Evolutionary conservation across 1,140 invertebrate genomes (phyloP).

Genomic region (Cherax destructor): DNA sequence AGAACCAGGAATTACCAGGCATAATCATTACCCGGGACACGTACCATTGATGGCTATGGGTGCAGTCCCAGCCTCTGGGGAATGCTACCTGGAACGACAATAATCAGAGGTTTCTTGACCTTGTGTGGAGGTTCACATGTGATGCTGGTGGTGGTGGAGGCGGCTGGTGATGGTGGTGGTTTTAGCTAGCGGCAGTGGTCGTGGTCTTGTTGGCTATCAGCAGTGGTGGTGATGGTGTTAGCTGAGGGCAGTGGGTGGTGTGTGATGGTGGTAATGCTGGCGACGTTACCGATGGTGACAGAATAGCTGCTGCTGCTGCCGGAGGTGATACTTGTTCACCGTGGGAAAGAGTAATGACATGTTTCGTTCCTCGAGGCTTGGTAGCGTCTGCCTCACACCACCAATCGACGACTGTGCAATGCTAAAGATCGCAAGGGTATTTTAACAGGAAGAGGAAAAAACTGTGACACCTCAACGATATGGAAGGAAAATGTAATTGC

Average conservation of each 20-base stretch:
- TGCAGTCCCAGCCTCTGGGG: conserved; percentile 18
- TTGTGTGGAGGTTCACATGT: background rate
- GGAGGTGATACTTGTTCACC: no score
- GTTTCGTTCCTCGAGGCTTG: background rate
- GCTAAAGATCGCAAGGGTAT: no score
- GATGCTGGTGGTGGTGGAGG: background rate
- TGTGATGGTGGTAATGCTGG: conserved; percentile 15
- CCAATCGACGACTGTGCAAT: no score
- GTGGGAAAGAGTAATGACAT: no score
- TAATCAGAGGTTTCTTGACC: conserved; percentile 40
- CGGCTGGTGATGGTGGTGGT: background rate
- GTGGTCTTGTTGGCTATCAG: no score
- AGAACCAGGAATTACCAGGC: conserved; percentile 27
- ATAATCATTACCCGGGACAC: conserved; percentile 29
- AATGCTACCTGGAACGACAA: conserved; percentile 33
- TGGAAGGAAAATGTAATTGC: no score
- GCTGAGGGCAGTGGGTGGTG: background rate
- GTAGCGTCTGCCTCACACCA: background rate
- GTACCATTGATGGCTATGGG: conserved; percentile 31
- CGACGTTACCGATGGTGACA: no score
- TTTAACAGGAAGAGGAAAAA: no score
- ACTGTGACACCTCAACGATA: no score
- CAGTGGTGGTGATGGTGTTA: background rate
- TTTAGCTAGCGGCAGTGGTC: no score
- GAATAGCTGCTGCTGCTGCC: no score